Base-by-base conservation (phyloP, 1,140 invertebrate genomes). In the Halictus rubicundus region DNA sequence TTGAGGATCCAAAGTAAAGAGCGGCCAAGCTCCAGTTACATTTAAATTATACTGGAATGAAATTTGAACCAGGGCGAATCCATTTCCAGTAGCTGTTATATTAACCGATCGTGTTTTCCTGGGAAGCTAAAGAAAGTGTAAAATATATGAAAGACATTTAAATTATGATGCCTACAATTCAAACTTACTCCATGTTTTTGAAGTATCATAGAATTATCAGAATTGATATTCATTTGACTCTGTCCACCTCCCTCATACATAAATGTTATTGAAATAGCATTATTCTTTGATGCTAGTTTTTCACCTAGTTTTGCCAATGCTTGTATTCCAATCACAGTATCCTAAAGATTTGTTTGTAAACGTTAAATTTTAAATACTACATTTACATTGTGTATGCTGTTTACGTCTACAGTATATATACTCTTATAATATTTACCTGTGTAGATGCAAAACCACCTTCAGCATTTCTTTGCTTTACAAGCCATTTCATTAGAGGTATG, bases 1-100 rank as follows among this genome's bases (percentile, higher is more conserved):
- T 81, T 98, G 96, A 16, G 97, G 97, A 93, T 98, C 97, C 7
- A 99, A 93, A 9, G 95, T 96, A 91, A 98, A 99, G 25, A 97
- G 93, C 2, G 98, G 98, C 95, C 96, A 97, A 23, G 97, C 96
- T 16, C 96, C 97, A 23, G 97, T 98, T 8, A 98, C 97, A 91
- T 98, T 97, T 49, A 97, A 95, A 91, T 97, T 97, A 88, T 98
- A 98, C 64, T 94, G 94, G 85, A 97, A 97, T 5, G 95, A 96
- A 0, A 99, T 95, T 91, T 98, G 97, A 49, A 98, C 94, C 61
- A 99, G 90, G 0, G 96, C 97, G 88, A 98, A 95, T 52, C 98
- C 98, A 49, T 93, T 94, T 12, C 98, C 98, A 46, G 94, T 94
- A 0, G 97, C 97, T 32, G 95, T 94, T 19, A 97, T 93, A 39